Evolutionary conservation across 2,113 vertebrate species (phyloP), one percentile per base, ranked within the genome.

Genomic region (Aspidoscelis tigris): DNA sequence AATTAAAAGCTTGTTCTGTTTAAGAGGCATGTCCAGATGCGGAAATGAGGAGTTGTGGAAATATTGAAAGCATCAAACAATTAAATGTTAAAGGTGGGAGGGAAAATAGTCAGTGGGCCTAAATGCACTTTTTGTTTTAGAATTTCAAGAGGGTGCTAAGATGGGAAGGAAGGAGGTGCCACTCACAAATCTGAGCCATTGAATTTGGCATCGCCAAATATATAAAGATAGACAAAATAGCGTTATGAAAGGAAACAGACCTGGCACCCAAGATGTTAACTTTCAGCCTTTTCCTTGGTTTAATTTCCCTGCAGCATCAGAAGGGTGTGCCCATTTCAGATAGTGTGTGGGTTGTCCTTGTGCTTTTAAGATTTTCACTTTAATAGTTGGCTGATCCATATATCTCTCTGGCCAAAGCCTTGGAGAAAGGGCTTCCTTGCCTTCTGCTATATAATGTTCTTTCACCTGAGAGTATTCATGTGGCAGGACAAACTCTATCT

Each of bases 381-480:
- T 39, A 89, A 83, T 53, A 50, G 22, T 86, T 80, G 71, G 61
- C 76, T 88, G 26, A 92, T 93, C 85, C 91, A 90, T 92, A 90
- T 72, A 85, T 41, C 86, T 86, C 86, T 73, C 65, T 88, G 53
- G 84, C 84, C 0, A 0, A 70, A 80, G 83, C 72, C 65, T 18
- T 76, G 24, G 71, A 65, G 12, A 70, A 70, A 20, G 12, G 33
- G 18, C 33, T 80, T 89, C 68, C 81, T 1, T 86, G 61, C 43
- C 87, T 89, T 79, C 73, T 84, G 72, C 84, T 70, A 33, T 87
- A 76, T 84, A 81, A 24, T 84, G 81, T 61, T 81, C 18, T 0
- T 0, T 7, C 39, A n/a, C 47, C 81, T 58, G 65, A 71, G 82
- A 85, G 39, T 65, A 69, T 39, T 71, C 4, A 16, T 71, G 53